Percentiles rank a stretch among this genome's conserved stretches.
phyloP scores from a whole-genome alignment of 2,113 vertebrate species.

The Lepisosteus osseus region DNA sequence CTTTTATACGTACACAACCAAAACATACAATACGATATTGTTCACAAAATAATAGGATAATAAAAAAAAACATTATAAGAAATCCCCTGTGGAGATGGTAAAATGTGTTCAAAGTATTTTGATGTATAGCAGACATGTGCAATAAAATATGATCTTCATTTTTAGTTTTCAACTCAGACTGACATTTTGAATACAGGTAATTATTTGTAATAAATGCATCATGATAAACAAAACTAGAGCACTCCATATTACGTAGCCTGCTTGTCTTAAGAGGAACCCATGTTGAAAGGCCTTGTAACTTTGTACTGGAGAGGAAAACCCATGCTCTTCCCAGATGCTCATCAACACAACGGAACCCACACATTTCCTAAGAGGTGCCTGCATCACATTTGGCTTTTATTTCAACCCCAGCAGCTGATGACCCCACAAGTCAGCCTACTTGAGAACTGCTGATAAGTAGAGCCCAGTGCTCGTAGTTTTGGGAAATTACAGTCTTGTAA shows the following conservation, averaged over 20 bases:
- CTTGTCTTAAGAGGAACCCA: not conserved
- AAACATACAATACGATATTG: too few relatives aligned
- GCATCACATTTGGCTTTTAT: slow-evolving; percentile 9
- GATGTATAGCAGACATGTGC: too few relatives aligned
- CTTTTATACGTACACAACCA: too few relatives aligned
- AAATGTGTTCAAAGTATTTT: too few relatives aligned
- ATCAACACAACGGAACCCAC: slow-evolving; percentile 10
- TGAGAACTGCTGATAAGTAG: too few relatives aligned
- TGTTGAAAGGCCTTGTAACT: not conserved
- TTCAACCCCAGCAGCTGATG: too few relatives aligned
- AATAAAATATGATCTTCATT: not conserved
- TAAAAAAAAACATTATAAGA: too few relatives aligned
- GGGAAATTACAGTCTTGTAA: too few relatives aligned
- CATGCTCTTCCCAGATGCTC: not conserved
- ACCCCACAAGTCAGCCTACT: too few relatives aligned
- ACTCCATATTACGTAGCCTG: not conserved
- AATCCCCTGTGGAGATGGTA: too few relatives aligned
- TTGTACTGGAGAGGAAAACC: not conserved
- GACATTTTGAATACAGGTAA: not conserved
- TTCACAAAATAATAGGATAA: too few relatives aligned
- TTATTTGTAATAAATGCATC: not conserved
- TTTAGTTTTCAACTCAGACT: not conserved
- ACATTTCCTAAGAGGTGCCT: not conserved
- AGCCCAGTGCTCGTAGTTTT: too few relatives aligned
- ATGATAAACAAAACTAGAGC: not conserved